Evolutionary conservation across 2,888 invertebrate genomes (phyloP).

Genomic region (Tenodera sinensis): DNA sequence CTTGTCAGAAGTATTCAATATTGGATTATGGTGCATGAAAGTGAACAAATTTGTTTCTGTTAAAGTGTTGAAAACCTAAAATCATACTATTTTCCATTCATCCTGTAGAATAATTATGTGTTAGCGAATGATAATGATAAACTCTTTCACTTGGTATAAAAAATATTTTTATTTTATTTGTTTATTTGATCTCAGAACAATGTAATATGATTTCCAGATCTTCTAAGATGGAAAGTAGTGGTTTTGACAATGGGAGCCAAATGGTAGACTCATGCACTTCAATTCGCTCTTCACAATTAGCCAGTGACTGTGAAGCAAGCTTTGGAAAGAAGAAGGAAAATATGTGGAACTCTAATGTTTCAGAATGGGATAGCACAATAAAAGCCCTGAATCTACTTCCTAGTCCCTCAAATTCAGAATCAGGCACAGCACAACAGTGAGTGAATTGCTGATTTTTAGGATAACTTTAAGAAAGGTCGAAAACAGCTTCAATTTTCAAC

Average conservation of each 20-base stretch:
- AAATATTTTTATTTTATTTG: neutral
- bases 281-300: slow-evolving; percentile 15
- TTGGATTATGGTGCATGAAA: too few relatives aligned
- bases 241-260: slow-evolving; percentile 17
- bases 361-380: slow-evolving; percentile 31
- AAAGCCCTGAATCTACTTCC: neutral
- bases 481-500: too few relatives aligned
- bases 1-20: too few relatives aligned
- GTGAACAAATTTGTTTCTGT: too few relatives aligned
- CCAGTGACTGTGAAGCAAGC: neutral
- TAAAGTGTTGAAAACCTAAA: too few relatives aligned
- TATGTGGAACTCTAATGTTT: slow-evolving; percentile 33
- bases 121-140: too few relatives aligned
- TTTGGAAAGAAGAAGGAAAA: neutral
- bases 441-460: neutral
- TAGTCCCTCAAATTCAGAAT: neutral
- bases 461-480: too few relatives aligned
- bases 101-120: too few relatives aligned
- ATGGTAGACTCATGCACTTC: slow-evolving; percentile 26
- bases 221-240: slow-evolving; percentile 23
- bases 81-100: too few relatives aligned
- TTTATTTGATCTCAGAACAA: too few relatives aligned
- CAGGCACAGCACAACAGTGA: neutral
- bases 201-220: slow-evolving; percentile 3
- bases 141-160: neutral